Evolutionary conservation across 2,797 vertebrate genomes (phyloP).

Genomic region (Rhinatrema bivittatum): DNA sequence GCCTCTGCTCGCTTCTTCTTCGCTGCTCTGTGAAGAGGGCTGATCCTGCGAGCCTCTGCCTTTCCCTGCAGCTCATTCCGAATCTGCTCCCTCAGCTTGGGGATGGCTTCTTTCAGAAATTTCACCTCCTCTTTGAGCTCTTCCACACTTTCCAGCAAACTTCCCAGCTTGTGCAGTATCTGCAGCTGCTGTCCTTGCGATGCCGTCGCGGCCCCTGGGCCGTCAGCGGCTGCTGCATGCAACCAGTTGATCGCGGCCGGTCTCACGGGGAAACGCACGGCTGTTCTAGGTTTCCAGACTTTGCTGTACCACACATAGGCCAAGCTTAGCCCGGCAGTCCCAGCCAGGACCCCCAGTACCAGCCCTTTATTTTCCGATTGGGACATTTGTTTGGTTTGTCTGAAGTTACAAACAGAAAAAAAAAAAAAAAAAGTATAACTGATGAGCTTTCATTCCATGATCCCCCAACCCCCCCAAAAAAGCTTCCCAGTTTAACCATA

Average conservation of each 20-base stretch:
- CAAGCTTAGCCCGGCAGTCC: conserved; percentile 77
- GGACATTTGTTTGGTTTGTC: conserved; percentile 64
- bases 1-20: conserved; percentile 61
- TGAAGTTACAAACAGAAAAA: conserved; percentile 32
- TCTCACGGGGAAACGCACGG: conserved; percentile 1
- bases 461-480: too few species aligned
- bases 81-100: conserved; percentile 74
- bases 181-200: conserved; percentile 67
- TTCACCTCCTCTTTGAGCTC: conserved; percentile 85
- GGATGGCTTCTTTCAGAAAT: conserved; percentile 74
- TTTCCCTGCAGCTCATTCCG: conserved; percentile 65
- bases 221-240: conserved; percentile 16
- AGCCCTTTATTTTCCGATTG: conserved; percentile 69
- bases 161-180: conserved; percentile 78
- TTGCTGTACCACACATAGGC: conserved; percentile 65
- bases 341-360: conserved; percentile 74
- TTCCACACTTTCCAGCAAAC: conserved; percentile 73
- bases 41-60: conserved; percentile 38
- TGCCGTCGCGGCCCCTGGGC: conserved; percentile 29
- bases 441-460: not conserved
- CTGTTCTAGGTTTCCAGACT: conserved; percentile 15
- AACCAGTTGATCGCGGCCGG: conserved; percentile 11
- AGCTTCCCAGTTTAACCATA: too few species aligned
- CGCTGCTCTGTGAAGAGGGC: conserved; percentile 60
- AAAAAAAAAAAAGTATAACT: conserved; percentile 3